Conservation (phyloP, 2,797 vertebrate genomes). For the Pangasius krempfi region DNA sequence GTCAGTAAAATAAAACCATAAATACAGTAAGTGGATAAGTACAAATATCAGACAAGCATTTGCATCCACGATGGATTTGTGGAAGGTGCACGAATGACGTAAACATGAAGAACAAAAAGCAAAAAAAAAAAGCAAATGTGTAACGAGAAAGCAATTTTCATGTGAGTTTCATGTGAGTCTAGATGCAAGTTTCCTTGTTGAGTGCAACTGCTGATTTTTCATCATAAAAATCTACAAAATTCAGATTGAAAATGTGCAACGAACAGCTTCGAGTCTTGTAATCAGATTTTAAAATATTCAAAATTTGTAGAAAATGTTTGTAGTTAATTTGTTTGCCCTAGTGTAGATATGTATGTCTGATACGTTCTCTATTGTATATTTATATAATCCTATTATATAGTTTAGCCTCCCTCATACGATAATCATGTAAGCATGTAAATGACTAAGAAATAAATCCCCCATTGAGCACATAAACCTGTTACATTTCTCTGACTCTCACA, state of each 20-base stretch:
- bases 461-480: constrained; percentile 43
- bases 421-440: constrained; percentile 34
- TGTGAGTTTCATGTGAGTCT: too few relatives aligned
- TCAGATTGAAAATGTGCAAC: background rate
- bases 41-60: background rate
- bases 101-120: background rate
- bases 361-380: constrained; percentile 2
- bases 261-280: background rate
- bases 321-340: background rate
- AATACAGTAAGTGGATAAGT: background rate
- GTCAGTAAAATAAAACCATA: background rate
- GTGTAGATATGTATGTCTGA: background rate
- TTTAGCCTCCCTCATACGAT: constrained; percentile 33
- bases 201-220: background rate
- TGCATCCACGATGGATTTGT: background rate
- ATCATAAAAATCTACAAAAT: constrained; percentile 1
- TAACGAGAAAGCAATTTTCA: background rate
- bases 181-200: background rate
- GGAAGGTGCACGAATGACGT: background rate
- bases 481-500: constrained; percentile 29
- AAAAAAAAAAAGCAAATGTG: background rate
- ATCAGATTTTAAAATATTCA: background rate
- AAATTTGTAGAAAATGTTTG: background rate
- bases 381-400: background rate
- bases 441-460: background rate